Percentiles rank a stretch among this genome's conserved stretches.
Conservation (phyloP, 92 coral and sea anemone species). For the Heliopora coerulea region DNA sequence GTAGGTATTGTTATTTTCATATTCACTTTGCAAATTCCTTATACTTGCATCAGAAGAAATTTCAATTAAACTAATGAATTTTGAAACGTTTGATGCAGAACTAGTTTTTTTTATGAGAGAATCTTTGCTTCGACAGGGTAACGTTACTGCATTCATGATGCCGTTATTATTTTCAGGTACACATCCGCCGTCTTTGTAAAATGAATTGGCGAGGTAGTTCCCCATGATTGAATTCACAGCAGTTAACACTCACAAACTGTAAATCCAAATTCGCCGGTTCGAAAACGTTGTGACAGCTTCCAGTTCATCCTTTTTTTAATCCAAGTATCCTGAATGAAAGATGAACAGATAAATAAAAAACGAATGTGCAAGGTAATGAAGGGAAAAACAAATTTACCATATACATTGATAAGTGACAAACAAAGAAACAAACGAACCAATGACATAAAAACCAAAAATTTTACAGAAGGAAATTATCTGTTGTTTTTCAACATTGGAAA, state of each 20-base stretch:
- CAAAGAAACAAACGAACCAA: too few relatives aligned
- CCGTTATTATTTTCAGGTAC: constrained; percentile 12
- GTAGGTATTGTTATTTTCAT: background rate
- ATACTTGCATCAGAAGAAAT: background rate
- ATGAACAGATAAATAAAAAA: background rate
- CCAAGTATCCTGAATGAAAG: background rate
- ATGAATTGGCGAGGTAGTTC: constrained; percentile 14
- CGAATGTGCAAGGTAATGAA: background rate
- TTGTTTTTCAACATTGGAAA: too few relatives aligned
- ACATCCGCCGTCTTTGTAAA: constrained; percentile 1
- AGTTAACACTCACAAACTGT: background rate
- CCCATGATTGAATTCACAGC: constrained; percentile 16
- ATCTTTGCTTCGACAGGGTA: background rate
- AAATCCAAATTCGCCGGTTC: background rate
- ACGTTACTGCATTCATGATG: background rate
- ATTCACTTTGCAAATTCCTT: constrained; percentile 9
- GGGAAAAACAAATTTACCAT: background rate
- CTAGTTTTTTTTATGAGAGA: background rate
- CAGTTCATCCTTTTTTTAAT: background rate
- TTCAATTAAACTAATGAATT: constrained; percentile 1
- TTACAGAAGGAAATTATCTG: too few relatives aligned
- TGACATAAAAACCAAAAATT: background rate
- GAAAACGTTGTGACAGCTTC: background rate
- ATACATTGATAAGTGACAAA: background rate
- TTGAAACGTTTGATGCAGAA: background rate